These are phyloP conservation scores for Elymnias hypermnestra DNA, from an alignment of 1,140 invertebrate genomes.

Conservation along the genomic window DNA sequence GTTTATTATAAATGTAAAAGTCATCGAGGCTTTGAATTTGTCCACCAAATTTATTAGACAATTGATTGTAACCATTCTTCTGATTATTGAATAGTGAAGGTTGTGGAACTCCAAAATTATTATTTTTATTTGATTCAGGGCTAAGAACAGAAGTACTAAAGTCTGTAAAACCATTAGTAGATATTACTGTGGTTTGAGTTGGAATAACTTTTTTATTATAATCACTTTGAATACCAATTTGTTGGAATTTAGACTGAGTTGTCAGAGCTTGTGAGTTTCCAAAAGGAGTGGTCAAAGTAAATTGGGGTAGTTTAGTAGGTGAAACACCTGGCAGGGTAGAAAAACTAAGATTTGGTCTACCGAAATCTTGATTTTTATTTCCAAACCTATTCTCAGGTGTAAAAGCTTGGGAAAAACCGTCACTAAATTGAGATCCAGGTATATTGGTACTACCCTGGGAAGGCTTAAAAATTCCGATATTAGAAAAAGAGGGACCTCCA, in stretches of 20 bases:
- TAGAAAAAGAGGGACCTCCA: too few relatives aligned
- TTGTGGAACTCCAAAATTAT: not conserved
- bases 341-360: not conserved
- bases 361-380: not conserved
- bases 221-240: too few relatives aligned
- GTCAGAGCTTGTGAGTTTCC: slow-evolving; percentile 1
- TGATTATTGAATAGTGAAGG: slow-evolving; percentile 19
- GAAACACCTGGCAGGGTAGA: not conserved
- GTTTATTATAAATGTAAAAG: slow-evolving; percentile 44
- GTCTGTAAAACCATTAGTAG: too few relatives aligned
- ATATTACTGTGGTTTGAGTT: too few relatives aligned
- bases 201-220: too few relatives aligned
- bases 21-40: slow-evolving; percentile 31
- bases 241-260: too few relatives aligned
- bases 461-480: too few relatives aligned
- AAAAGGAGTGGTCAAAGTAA: slow-evolving; percentile 9
- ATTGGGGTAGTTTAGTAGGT: slow-evolving; percentile 6
- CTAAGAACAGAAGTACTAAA: not conserved
- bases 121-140: not conserved
- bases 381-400: not conserved
- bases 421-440: too few relatives aligned
- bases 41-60: slow-evolving; percentile 14
- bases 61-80: slow-evolving; percentile 16
- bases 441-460: too few relatives aligned
- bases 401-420: too few relatives aligned